Evolutionary conservation across 2,797 vertebrate genomes (phyloP), one percentile per base, ranked within the genome.

Genomic region (Phyllotis vaccarum): DNA sequence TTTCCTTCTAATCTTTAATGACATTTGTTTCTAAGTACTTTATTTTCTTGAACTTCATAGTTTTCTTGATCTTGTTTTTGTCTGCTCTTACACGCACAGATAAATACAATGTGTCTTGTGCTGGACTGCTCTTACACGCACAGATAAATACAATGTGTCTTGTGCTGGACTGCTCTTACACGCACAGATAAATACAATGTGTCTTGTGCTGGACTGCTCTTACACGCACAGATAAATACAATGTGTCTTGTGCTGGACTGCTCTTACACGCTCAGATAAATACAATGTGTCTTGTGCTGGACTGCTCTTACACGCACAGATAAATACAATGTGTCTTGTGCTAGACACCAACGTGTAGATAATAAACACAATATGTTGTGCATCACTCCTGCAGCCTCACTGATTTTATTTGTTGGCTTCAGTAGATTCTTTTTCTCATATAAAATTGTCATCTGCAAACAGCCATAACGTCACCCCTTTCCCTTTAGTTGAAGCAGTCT

Each of bases 1-100:
- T 93, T 89, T 49, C 46, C 16, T 58, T 94, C 94, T 90, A 11
- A 11, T 46, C 46, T 81, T 87, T 60, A 79, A 24, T 94, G 74
- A 76, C 74, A 43, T n/a, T 93, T 89, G 29, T 80, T 85, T 9
- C 3, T 58, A 83, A 91, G 31, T 56, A 58, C 22, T 72, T 86
- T 60, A 76, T 66, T 29, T 56, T 91, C 62, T 93, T 76, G 27
- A 16, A 40, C 72, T 94, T 49, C 31, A 46, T 46, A 78, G n/a
- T 70, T 52, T 49, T 54, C 56, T 37, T 74, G 54, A 54, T 60
- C 70, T 91, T 13, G 58, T 75, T 90, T 66, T 16, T 64, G 6
- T 24, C n/a, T 91, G 37, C 17, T 86, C 27, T 0, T 85, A 49
- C 72, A 62, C 29, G 31, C 14, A 74, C 2, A 74, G 70, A 74